phyloP scores from a whole-genome alignment of 2,888 invertebrate genomes.

The Nebria brevicollis region DNA sequence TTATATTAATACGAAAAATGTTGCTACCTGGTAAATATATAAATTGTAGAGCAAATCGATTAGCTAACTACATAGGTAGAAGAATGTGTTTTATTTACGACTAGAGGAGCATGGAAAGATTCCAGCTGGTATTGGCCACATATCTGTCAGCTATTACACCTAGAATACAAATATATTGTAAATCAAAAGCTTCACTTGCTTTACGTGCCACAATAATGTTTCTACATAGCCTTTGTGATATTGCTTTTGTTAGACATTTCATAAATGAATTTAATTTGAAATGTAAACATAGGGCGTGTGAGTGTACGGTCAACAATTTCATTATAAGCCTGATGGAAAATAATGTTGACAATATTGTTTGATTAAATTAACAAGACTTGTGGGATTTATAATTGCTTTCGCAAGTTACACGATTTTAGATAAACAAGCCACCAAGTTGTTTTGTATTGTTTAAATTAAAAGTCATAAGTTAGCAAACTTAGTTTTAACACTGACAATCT shows the following conservation, averaged over 20 bases:
- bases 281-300: background rate
- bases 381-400: background rate
- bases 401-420: background rate
- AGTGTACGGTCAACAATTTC: background rate
- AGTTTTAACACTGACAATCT: background rate
- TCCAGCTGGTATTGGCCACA: background rate
- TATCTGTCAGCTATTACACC: background rate
- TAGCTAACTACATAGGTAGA: background rate
- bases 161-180: background rate
- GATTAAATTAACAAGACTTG: background rate
- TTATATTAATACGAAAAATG: background rate
- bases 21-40: background rate
- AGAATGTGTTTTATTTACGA: background rate
- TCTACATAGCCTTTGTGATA: background rate
- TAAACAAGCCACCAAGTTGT: background rate
- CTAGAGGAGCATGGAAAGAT: background rate
- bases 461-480: background rate
- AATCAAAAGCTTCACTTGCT: background rate
- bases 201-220: background rate
- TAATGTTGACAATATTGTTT: conserved; percentile 1
- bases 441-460: background rate
- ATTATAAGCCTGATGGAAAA: background rate
- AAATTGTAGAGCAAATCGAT: background rate
- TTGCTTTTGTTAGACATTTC: background rate
- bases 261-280: background rate